phyloP scores from a whole-genome alignment of 2,888 invertebrate species.

The Euplagia quadripunctaria region DNA sequence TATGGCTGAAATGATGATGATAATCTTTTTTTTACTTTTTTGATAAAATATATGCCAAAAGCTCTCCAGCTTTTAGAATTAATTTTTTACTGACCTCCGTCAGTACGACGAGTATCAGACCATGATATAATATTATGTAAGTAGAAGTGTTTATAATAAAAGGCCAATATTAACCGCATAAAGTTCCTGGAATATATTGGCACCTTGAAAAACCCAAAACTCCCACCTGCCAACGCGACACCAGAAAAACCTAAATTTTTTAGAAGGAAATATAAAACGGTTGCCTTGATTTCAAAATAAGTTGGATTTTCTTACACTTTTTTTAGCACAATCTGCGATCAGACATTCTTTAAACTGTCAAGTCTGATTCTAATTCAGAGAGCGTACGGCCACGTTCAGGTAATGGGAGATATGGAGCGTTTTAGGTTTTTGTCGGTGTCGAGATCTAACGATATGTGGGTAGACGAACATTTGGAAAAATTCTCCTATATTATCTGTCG shows the following conservation, averaged over 20 bases:
- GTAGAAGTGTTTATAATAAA: too few species aligned
- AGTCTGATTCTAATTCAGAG: conserved; percentile 45
- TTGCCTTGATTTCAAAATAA: conserved; percentile 3
- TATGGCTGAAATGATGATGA: too few species aligned
- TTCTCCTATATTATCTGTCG: conserved; percentile 14
- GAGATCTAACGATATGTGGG: conserved; percentile 41
- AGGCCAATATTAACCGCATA: background rate
- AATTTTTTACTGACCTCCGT: too few species aligned
- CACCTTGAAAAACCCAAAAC: background rate
- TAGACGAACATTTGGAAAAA: conserved; percentile 23
- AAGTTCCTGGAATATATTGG: background rate
- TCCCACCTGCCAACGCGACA: too few species aligned
- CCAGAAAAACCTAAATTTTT: background rate
- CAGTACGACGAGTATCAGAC: too few species aligned
- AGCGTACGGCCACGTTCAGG: conserved; percentile 31
- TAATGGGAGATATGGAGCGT: conserved; percentile 48
- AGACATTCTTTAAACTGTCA: conserved; percentile 42
- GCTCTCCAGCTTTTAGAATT: too few species aligned
- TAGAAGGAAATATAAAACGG: background rate
- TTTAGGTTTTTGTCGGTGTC: conserved; percentile 38
- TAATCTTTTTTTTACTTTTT: too few species aligned
- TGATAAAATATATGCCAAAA: too few species aligned
- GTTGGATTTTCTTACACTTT: conserved; percentile 31
- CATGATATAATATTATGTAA: too few species aligned
- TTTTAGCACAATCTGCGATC: conserved; percentile 38